phyloP scores from a whole-genome alignment of 2,113 vertebrate genomes.

The Oreotrochilus melanogaster region DNA sequence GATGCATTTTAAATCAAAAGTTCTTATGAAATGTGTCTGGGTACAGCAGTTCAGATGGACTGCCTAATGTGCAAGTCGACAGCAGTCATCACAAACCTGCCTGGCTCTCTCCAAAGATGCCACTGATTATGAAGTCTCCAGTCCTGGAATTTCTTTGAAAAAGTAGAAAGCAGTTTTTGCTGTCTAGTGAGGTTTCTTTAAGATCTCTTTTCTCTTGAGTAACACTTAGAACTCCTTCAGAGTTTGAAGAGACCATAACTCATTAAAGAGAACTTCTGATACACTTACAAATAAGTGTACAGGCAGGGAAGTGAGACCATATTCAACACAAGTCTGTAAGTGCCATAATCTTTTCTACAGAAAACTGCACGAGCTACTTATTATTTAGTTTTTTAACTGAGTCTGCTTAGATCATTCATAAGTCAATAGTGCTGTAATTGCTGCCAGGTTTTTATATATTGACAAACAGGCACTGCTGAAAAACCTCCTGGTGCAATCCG shows the following conservation, averaged over 20 bases:
- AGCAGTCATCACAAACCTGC: not conserved
- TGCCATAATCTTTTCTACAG: not conserved
- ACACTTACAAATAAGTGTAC: not conserved
- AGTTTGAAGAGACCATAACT: not conserved
- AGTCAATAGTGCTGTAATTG: not conserved
- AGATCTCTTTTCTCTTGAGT: not conserved
- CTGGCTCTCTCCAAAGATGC: not conserved
- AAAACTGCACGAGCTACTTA: constrained; percentile 9
- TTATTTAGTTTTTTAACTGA: not conserved
- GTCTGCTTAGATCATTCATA: not conserved
- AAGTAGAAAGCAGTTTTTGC: not conserved
- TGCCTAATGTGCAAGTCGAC: not conserved
- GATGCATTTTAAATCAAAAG: constrained; percentile 32
- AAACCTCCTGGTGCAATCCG: not conserved
- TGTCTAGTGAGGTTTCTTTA: not conserved
- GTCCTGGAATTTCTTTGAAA: not conserved
- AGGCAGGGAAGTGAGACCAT: not conserved
- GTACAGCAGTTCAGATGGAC: constrained; percentile 12
- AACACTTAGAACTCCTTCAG: not conserved
- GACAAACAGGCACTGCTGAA: constrained; percentile 12
- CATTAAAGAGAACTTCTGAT: not conserved
- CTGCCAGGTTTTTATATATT: constrained; percentile 6
- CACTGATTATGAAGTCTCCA: not conserved
- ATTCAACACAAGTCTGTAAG: not conserved
- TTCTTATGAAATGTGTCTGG: not conserved